Conservation (phyloP, 1,140 invertebrate genomes). For the Apolygus lucorum region DNA sequence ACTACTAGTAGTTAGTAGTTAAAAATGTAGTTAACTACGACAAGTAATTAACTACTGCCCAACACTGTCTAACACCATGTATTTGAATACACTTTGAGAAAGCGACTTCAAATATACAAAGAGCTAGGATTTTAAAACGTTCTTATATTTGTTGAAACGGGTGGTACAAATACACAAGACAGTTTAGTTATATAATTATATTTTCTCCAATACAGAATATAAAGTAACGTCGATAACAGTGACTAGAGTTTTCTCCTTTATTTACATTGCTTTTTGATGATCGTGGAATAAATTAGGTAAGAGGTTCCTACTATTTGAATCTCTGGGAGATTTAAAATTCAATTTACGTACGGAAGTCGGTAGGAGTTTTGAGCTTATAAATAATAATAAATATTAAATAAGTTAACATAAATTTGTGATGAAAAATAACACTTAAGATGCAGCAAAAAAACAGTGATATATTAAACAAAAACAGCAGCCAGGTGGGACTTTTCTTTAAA, state of each 20-base stretch:
- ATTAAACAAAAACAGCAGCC: not conserved
- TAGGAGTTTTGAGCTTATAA: not conserved
- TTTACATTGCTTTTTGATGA: slow-evolving; percentile 8
- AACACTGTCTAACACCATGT: too few species aligned
- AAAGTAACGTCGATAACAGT: slow-evolving; percentile 13
- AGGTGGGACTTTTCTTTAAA: too few species aligned
- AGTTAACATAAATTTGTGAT: not conserved
- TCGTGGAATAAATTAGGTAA: not conserved
- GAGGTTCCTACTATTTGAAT: not conserved
- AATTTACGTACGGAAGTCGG: not conserved
- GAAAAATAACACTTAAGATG: not conserved
- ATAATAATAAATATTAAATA: not conserved
- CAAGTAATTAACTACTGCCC: too few species aligned
- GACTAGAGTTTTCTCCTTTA: slow-evolving; percentile 7
- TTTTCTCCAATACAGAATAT: slow-evolving; percentile 1
- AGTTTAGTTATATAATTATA: slow-evolving; percentile 15
- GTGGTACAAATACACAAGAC: too few species aligned
- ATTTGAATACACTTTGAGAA: too few species aligned
- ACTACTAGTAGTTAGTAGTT: too few species aligned
- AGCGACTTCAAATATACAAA: too few species aligned
- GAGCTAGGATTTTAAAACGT: too few species aligned
- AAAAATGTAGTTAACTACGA: too few species aligned
- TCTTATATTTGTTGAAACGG: too few species aligned
- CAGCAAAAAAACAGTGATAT: not conserved
- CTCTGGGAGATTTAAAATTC: not conserved